Base-by-base conservation (phyloP, 1,140 invertebrate genomes). In the Zaprionus africanus region DNA sequence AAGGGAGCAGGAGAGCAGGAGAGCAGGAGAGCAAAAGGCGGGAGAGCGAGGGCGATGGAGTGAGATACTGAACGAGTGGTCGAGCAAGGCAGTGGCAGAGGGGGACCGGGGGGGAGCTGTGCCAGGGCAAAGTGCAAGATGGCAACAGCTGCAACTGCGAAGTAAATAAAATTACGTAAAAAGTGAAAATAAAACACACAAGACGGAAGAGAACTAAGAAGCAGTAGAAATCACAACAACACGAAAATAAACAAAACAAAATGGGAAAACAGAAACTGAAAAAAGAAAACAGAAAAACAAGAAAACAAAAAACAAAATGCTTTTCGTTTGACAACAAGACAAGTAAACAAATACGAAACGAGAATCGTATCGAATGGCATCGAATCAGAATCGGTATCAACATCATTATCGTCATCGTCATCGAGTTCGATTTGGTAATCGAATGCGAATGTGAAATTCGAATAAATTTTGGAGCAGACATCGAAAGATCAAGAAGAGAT, bases 111-210 rank as follows among this genome's bases (percentile, higher is more conserved):
- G 2, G 19, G 19, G 46, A 9, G 26, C 51, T 5, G 38, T 51
- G 49, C 7, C 7, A 17, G 69, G 64, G 58, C 75, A 81, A 78
- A 76, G 82, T 81, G 75, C 78, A 82, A 49, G 79, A 67, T 46
- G 49, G 13, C 66, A 78, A 54, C 64, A 61, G 63, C 58, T 58
- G 68, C 67, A 79, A 68, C 54, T 75, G 63, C 46, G 41, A 67
- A 57, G 53, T 53, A 63, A 81, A 81, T 86, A 13, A 62, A 79
- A 79, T 77, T 76, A 73, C 81, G 77, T 83, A 84, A 83, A 83
- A 84, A 79, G 24, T 79, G 49, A 78, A 58, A 83, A 82, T 59
- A 66, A 76, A 65, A 67, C 0, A 24, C 17, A 41, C 68, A 81
- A 78, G 46, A 64, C 41, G 41, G 41, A 66, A 58, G 34, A 51